Evolutionary conservation across 2,888 invertebrate species (phyloP).

Genomic region (Empis livida): DNA sequence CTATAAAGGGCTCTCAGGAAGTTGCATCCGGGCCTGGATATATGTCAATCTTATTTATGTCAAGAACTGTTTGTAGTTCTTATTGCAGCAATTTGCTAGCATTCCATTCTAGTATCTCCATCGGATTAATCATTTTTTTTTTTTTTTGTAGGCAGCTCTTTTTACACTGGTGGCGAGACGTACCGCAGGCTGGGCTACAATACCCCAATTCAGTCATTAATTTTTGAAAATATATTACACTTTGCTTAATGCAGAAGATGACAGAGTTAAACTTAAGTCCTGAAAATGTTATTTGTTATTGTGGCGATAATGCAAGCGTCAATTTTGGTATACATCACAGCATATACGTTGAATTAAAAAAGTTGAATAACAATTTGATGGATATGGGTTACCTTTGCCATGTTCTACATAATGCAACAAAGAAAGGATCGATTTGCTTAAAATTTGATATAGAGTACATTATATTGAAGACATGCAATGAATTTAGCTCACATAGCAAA

Average conservation of each 20-base stretch:
- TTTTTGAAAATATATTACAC: conserved; percentile 5
- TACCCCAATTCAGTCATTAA: no score
- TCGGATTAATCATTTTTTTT: no score
- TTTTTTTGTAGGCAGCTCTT: no score
- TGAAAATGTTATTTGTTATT: conserved; percentile 5
- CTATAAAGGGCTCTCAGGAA: neutral
- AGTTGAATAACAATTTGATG: conserved; percentile 2
- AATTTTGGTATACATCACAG: conserved; percentile 9
- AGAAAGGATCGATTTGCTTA: conserved; percentile 4
- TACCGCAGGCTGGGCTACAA: no score
- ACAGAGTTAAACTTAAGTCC: neutral
- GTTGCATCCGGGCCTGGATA: neutral
- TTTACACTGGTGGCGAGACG: no score
- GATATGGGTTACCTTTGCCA: conserved; percentile 3
- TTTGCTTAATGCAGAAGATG: conserved; percentile 4
- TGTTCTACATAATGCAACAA: conserved; percentile 6
- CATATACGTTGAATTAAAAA: conserved; percentile 8
- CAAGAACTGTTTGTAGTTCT: no score
- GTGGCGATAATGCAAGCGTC: conserved; percentile 10
- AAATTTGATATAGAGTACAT: conserved; percentile 9
- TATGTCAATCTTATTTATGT: no score
- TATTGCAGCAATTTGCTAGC: no score
- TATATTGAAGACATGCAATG: conserved; percentile 6
- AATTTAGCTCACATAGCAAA: conserved; percentile 6
- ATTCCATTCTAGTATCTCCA: no score